Evolutionary conservation across 2,888 invertebrate genomes (phyloP).

Genomic region (Pyralis farinalis): DNA sequence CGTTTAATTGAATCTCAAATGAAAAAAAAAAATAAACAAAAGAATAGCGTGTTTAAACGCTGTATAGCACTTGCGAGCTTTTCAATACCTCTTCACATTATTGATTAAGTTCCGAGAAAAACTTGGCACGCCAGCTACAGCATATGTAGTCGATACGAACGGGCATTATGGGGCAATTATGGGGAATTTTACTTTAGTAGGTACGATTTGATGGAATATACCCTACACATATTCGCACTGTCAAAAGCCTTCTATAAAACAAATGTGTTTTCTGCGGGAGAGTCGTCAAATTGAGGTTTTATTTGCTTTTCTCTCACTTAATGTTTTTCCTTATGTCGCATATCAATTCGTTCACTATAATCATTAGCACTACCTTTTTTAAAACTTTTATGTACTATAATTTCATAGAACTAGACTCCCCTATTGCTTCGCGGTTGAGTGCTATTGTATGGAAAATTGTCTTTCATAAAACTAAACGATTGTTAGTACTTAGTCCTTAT

Average conservation of each 20-base stretch:
- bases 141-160: slow-evolving; percentile 16
- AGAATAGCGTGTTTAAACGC: slow-evolving; percentile 46
- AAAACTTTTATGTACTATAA: no score
- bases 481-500: no score
- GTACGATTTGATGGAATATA: slow-evolving; percentile 12
- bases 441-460: no score
- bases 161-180: slow-evolving; percentile 18
- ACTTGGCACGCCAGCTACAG: slow-evolving; percentile 43
- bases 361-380: no score
- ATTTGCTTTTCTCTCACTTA: no score
- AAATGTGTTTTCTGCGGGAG: no score
- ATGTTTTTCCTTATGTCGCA: no score
- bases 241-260: background rate
- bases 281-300: no score
- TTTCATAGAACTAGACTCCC: no score
- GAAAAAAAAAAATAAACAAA: slow-evolving; percentile 27
- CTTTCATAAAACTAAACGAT: no score
- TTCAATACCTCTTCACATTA: slow-evolving; percentile 60
- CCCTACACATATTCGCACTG: background rate
- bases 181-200: slow-evolving; percentile 13
- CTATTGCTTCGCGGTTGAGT: no score
- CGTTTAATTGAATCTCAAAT: slow-evolving; percentile 25
- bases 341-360: no score
- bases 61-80: slow-evolving; percentile 45
- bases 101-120: slow-evolving; percentile 63